Evolutionary conservation across 2,888 invertebrate species (phyloP).

Genomic region (Stictocephala bisonia): DNA sequence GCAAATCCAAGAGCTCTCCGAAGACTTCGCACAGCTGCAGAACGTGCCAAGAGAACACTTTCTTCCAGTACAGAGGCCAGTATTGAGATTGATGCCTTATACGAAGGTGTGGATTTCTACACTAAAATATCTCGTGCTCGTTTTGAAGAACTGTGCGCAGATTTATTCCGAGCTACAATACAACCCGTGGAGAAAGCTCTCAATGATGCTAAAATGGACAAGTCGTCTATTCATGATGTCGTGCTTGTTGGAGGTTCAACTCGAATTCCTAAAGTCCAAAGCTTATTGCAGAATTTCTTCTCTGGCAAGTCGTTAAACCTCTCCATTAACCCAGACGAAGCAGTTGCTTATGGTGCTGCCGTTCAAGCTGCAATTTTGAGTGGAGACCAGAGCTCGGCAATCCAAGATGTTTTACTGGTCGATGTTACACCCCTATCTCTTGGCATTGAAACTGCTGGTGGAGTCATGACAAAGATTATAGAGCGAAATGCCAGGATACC

Average conservation of each 20-base stretch:
- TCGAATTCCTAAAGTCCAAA: constrained; percentile 65
- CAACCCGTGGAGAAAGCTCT: constrained; percentile 66
- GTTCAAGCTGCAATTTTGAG: constrained; percentile 83
- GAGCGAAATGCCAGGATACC: constrained; percentile 66
- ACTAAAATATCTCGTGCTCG: constrained; percentile 78
- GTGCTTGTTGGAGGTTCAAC: constrained; percentile 67
- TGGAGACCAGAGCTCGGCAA: constrained; percentile 69
- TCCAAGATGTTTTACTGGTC: constrained; percentile 78
- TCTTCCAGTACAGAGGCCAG: constrained; percentile 68
- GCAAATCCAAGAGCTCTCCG: constrained; percentile 66
- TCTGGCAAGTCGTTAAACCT: constrained; percentile 75
- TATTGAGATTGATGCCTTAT: constrained; percentile 68
- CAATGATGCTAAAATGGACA: constrained; percentile 65
- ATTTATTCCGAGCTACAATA: constrained; percentile 78
- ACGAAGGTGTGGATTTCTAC: constrained; percentile 69
- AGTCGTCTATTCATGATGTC: constrained; percentile 65
- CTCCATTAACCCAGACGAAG: constrained; percentile 81
- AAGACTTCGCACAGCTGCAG: constrained; percentile 67
- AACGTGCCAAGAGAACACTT: constrained; percentile 68
- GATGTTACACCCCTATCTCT: constrained; percentile 79
- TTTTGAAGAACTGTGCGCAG: constrained; percentile 80
- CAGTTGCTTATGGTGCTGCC: constrained; percentile 84
- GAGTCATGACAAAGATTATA: constrained; percentile 74
- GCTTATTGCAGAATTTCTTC: constrained; percentile 75
- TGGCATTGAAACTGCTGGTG: no score